Evolutionary conservation across 2,113 vertebrate species (phyloP), one percentile per base, ranked within the genome.

Genomic region (Halcyon malimbica): DNA sequence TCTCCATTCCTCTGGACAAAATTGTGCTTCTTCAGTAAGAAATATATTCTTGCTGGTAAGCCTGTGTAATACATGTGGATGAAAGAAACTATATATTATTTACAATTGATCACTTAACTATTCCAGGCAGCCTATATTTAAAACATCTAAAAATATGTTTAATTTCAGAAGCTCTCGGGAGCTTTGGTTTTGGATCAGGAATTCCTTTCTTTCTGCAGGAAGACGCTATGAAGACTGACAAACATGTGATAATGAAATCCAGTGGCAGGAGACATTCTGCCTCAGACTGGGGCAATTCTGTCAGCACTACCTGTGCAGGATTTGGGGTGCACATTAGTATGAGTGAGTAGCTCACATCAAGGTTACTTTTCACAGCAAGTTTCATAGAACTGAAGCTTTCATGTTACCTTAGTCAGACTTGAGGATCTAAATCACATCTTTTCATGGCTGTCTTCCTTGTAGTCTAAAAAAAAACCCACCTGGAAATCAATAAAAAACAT

Each of bases 51-150:
- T 29, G 11, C 53, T 64, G 68, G 20, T 77, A 75, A 90, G 24
- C 5, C 2, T 51, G 10, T 31, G 19, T 69, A 86, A 48, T 42
- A 18, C 12, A 15, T 42, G 25, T 48, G 9, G 73, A n/a, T 74
- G 71, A 74, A 86, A 84, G 83, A 54, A 91, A 14, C 62, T 51
- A 11, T 37, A 3, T 44, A n/a, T 89, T 83, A 60, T 54, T 80
- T 84, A 73, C 50, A 84, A 68, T 10, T 62, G 73, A 57, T 95
- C 73, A 16, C 35, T 82, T 90, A 84, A 87, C 67, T 95, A 2
- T 93, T 93, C 93, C 80, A 69, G 44, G 39, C 39, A 84, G 62
- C 35, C 11, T 68, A 29, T 70, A 68, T 92, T 94, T 94, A 89
- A 76, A 71, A 35, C 18, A 33, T 70, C 42, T 86, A 73, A 93